Conservation (phyloP, 2,113 vertebrate species). For the Pygoscelis adeliae region DNA sequence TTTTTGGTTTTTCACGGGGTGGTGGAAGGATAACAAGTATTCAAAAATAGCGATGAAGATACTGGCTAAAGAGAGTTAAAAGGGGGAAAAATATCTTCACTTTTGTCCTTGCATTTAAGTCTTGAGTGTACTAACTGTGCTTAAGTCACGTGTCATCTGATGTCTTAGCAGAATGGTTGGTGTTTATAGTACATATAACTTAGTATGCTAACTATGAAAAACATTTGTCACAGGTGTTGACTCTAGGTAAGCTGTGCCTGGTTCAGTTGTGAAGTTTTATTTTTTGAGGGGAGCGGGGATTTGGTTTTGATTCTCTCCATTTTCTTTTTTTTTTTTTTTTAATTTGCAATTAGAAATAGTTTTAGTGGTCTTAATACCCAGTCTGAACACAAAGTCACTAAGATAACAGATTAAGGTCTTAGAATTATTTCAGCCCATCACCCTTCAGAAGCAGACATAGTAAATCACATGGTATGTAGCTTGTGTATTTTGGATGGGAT, state of each 20-base stretch:
- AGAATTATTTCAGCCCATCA: background rate
- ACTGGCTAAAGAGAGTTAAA: background rate
- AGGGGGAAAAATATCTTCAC: background rate
- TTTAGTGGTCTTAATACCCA: background rate
- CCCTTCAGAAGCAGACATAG: background rate
- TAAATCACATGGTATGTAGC: background rate
- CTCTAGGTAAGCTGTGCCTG: background rate
- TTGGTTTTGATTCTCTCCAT: background rate
- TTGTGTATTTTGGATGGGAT: background rate
- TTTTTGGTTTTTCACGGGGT: background rate
- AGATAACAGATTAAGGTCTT: background rate
- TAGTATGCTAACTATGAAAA: background rate
- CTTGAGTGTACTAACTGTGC: background rate
- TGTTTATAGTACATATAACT: background rate
- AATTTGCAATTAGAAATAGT: background rate
- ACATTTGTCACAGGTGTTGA: background rate
- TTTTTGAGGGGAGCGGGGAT: rapidly evolving
- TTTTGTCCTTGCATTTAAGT: background rate
- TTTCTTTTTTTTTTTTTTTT: background rate
- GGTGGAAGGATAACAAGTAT: background rate
- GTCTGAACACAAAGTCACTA: background rate
- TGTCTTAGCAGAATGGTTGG: background rate
- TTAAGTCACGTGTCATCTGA: background rate
- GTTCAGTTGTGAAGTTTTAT: background rate
- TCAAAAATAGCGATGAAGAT: background rate